Percentiles rank a stretch among this genome's conserved stretches.
Evolutionary conservation across 1,140 invertebrate genomes (phyloP).

Genomic region (Prorops nasuta): DNA sequence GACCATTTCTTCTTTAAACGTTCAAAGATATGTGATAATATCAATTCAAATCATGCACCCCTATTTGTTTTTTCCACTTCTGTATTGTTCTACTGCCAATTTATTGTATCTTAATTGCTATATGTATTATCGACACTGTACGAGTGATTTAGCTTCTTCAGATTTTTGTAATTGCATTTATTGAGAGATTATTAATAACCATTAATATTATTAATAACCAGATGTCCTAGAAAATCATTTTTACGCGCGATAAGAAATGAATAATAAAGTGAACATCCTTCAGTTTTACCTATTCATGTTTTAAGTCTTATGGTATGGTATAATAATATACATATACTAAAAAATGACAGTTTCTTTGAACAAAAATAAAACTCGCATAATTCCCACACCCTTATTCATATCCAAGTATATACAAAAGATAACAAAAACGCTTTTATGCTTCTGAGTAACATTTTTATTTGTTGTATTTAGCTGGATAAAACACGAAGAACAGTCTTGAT

Average conservation of each 20-base stretch:
- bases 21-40: slow-evolving; percentile 26
- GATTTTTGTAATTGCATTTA: slow-evolving; percentile 27
- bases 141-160: slow-evolving; percentile 24
- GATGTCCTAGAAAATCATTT: slow-evolving; percentile 21
- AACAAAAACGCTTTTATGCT: too few species aligned
- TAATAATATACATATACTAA: too few species aligned
- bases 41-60: slow-evolving; percentile 18
- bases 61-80: slow-evolving; percentile 24
- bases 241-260: slow-evolving; percentile 16
- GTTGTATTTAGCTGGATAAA: too few species aligned
- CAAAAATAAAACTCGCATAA: too few species aligned
- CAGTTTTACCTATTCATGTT: too few species aligned
- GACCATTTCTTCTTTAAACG: slow-evolving; percentile 19
- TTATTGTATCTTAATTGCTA: slow-evolving; percentile 25
- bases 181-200: slow-evolving; percentile 16
- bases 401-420: too few species aligned
- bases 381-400: too few species aligned
- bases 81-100: slow-evolving; percentile 32
- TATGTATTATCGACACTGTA: slow-evolving; percentile 20
- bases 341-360: too few species aligned
- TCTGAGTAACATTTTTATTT: too few species aligned
- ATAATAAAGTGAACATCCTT: slow-evolving; percentile 27
- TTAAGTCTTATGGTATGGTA: too few species aligned
- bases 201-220: too few species aligned
- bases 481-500: too few species aligned